Evolutionary conservation across 2,888 invertebrate genomes (phyloP).

Genomic region (Patella pellucida): DNA sequence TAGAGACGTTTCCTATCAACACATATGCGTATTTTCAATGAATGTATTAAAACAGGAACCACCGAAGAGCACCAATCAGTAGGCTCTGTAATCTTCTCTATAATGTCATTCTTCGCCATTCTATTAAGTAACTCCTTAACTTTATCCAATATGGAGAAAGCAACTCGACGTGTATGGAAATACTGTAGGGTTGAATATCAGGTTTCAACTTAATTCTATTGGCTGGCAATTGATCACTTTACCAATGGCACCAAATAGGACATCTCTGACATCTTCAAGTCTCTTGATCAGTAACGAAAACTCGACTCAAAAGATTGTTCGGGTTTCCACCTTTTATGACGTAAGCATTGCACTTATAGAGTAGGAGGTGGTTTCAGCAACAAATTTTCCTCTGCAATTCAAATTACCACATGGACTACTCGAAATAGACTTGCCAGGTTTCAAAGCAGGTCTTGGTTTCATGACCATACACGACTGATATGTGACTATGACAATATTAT

Average conservation of each 20-base stretch:
- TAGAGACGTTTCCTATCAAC: constrained; percentile 32
- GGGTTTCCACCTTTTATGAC: constrained; percentile 4
- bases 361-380: neutral
- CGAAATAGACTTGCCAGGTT: neutral
- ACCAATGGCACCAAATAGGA: constrained; percentile 21
- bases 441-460: constrained; percentile 10
- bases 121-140: constrained; percentile 26
- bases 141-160: constrained; percentile 29
- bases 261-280: constrained; percentile 11
- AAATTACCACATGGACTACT: constrained; percentile 17
- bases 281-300: constrained; percentile 6
- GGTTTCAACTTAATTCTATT: constrained; percentile 19
- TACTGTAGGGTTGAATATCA: constrained; percentile 19
- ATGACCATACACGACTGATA: constrained; percentile 9
- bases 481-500: constrained; percentile 14
- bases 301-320: constrained; percentile 16
- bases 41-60: constrained; percentile 25
- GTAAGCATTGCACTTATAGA: neutral
- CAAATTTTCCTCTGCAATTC: constrained; percentile 12
- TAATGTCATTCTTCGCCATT: constrained; percentile 24
- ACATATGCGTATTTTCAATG: constrained; percentile 29
- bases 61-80: constrained; percentile 34
- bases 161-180: constrained; percentile 28
- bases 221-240: constrained; percentile 17
- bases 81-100: constrained; percentile 30